These are phyloP conservation scores for Drosophila arizonae DNA, from an alignment of 1,140 invertebrate genomes.

Conservation along the genomic window DNA sequence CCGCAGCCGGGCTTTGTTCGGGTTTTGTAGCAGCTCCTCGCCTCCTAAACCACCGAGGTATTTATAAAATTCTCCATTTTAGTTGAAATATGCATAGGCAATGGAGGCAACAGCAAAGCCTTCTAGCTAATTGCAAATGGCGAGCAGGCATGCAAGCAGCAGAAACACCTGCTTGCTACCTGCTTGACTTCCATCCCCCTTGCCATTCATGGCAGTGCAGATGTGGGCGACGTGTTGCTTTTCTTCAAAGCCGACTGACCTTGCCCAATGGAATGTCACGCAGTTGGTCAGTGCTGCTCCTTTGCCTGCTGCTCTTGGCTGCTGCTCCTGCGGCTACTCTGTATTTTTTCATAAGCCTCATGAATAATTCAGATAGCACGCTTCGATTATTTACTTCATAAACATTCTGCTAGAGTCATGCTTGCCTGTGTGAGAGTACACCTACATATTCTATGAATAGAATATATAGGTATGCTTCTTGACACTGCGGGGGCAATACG, in stretches of 20 bases:
- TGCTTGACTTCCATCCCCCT: not conserved
- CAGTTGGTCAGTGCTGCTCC: slow-evolving; percentile 41
- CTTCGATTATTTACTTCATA: slow-evolving; percentile 81
- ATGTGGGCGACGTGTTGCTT: slow-evolving; percentile 32
- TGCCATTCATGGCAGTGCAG: not conserved
- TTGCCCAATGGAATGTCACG: slow-evolving; percentile 63
- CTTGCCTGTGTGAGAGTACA: not conserved
- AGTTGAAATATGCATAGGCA: slow-evolving; percentile 59
- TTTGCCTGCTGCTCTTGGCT: slow-evolving; percentile 37
- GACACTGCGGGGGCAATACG: slow-evolving; percentile 45
- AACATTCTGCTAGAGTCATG: slow-evolving; percentile 53
- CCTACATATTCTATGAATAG: not conserved
- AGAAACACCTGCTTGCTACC: not conserved
- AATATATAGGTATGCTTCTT: slow-evolving; percentile 14
- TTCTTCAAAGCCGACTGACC: slow-evolving; percentile 34
- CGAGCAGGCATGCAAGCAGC: slow-evolving; percentile 33
- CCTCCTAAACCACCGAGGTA: slow-evolving; percentile 11
- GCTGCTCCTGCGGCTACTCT: slow-evolving; percentile 29
- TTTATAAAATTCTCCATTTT: slow-evolving; percentile 44
- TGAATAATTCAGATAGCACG: slow-evolving; percentile 75
- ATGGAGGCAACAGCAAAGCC: slow-evolving; percentile 13
- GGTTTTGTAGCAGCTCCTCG: not conserved
- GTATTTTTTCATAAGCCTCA: slow-evolving; percentile 73
- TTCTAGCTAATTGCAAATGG: slow-evolving; percentile 65
- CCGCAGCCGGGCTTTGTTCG: not conserved